phyloP scores from a whole-genome alignment of 2,888 invertebrate genomes.

The Hirtodrosophila duncani region DNA sequence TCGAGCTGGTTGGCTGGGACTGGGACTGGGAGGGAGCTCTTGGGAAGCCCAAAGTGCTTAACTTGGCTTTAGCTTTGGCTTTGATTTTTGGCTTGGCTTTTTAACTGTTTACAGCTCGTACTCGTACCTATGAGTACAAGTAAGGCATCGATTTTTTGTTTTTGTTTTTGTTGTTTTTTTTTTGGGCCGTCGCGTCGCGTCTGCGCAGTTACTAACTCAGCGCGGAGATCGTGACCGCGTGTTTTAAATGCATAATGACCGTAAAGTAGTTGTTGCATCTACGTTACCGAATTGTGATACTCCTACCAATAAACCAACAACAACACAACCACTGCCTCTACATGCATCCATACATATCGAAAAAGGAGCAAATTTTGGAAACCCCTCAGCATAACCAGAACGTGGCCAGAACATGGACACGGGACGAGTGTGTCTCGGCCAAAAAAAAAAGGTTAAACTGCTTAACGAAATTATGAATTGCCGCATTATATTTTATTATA shows the following conservation, averaged over 20 bases:
- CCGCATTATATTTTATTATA: slow-evolving; percentile 67
- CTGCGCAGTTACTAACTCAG: slow-evolving; percentile 73
- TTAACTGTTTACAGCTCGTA: slow-evolving; percentile 33
- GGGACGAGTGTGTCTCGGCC: too few species aligned
- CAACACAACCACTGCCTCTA: slow-evolving; percentile 20
- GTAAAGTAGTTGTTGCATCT: slow-evolving; percentile 74
- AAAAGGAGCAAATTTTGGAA: slow-evolving; percentile 52
- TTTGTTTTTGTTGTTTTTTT: slow-evolving; percentile 17
- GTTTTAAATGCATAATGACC: slow-evolving; percentile 79
- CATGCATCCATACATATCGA: slow-evolving; percentile 49
- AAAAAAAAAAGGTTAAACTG: slow-evolving; percentile 26
- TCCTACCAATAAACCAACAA: slow-evolving; percentile 43
- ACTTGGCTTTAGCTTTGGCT: too few species aligned
- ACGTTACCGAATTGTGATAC: slow-evolving; percentile 56
- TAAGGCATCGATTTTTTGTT: slow-evolving; percentile 48
- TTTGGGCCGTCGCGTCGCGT: slow-evolving; percentile 25
- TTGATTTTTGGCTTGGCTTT: too few species aligned
- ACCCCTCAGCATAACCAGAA: slow-evolving; percentile 50
- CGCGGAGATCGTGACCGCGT: slow-evolving; percentile 78
- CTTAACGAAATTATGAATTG: slow-evolving; percentile 76
- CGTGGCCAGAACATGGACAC: slow-evolving; percentile 33
- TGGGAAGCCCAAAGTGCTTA: too few species aligned
- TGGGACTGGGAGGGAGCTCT: too few species aligned
- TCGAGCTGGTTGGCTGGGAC: slow-evolving; percentile 41
- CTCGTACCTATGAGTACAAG: slow-evolving; percentile 38